A percentile compares a stretch with the other conserved stretches of the same genome.
These are phyloP conservation scores for Harpagoxenus sublaevis DNA, from an alignment of 2,888 invertebrate genomes.

Conservation along the genomic window DNA sequence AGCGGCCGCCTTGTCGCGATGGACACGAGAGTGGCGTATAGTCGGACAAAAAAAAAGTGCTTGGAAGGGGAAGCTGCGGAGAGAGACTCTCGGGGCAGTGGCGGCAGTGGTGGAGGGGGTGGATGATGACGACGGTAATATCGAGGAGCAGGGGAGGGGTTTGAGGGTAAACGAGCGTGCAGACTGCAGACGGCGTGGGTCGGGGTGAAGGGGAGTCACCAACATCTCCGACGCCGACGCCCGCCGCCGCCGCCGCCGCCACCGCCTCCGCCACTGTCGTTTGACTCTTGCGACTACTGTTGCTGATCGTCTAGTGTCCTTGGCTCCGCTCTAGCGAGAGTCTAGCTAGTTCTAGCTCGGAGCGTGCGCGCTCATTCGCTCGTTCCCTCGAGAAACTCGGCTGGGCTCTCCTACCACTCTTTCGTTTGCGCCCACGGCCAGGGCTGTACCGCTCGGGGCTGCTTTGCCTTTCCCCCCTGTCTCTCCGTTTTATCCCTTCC, in stretches of 20 bases:
- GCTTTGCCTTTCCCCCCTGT: conserved; percentile 54
- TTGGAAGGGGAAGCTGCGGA: conserved; percentile 76
- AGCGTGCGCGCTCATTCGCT: conserved; percentile 53
- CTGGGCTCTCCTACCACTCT: conserved; percentile 64
- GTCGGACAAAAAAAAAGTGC: conserved; percentile 74
- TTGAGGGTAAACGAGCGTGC: conserved; percentile 65
- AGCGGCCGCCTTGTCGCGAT: conserved; percentile 76
- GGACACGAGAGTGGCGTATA: conserved; percentile 74
- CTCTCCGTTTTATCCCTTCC: conserved; percentile 31
- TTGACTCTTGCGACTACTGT: conserved; percentile 46
- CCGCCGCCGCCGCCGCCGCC: conserved; percentile 19
- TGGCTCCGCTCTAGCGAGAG: conserved; percentile 77
- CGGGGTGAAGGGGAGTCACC: conserved; percentile 77
- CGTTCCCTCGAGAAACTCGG: conserved; percentile 67
- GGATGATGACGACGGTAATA: conserved; percentile 59
- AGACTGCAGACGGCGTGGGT: conserved; percentile 75
- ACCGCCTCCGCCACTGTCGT: conserved; percentile 41
- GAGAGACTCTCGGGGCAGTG: conserved; percentile 70
- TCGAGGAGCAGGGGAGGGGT: conserved; percentile 48
- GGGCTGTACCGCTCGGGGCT: conserved; percentile 76
- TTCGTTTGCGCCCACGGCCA: conserved; percentile 74
- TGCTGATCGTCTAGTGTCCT: conserved; percentile 73
- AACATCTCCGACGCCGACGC: conserved; percentile 41
- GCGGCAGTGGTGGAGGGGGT: conserved; percentile 59
- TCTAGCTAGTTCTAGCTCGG: conserved; percentile 73